Percentiles rank a stretch among this genome's conserved stretches.
phyloP scores from a whole-genome alignment of 2,113 vertebrate genomes.

The Mus musculus region DNA sequence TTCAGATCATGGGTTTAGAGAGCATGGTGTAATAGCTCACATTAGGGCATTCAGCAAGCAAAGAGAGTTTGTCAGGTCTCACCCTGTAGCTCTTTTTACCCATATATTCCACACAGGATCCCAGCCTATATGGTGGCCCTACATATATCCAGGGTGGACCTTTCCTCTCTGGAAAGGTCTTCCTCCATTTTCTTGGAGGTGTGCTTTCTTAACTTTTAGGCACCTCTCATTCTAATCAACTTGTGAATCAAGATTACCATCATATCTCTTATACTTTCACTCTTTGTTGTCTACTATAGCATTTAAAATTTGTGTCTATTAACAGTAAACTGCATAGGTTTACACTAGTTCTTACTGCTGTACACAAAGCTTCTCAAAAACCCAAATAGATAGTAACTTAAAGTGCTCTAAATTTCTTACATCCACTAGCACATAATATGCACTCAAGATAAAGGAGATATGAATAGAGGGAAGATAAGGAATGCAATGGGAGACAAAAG shows the following conservation, averaged over 20 bases:
- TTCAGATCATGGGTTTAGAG: not conserved
- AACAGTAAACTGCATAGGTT: not conserved
- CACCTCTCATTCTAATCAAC: not conserved
- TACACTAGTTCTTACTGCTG: not conserved
- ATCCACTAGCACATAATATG: not conserved
- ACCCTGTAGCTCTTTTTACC: not conserved
- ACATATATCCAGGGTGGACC: no score
- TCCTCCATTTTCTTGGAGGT: not conserved
- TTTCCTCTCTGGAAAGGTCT: not conserved
- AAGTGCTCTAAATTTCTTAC: slow-evolving; percentile 10
- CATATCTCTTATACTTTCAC: not conserved
- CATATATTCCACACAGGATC: not conserved
- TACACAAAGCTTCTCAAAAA: not conserved
- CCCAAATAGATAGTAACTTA: not conserved
- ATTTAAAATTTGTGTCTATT: not conserved
- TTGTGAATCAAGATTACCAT: not conserved
- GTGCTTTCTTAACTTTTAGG: not conserved
- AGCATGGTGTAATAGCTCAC: not conserved
- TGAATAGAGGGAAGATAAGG: slow-evolving; percentile 15
- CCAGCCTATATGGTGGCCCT: not conserved
- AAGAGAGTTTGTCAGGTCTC: not conserved
- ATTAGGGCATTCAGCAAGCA: not conserved
- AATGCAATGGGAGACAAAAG: not conserved
- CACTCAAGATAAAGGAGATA: not conserved
- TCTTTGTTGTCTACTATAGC: not conserved